These are phyloP conservation scores for Ochlodes sylvanus DNA, from an alignment of 2,888 invertebrate genomes.

Conservation along the genomic window DNA sequence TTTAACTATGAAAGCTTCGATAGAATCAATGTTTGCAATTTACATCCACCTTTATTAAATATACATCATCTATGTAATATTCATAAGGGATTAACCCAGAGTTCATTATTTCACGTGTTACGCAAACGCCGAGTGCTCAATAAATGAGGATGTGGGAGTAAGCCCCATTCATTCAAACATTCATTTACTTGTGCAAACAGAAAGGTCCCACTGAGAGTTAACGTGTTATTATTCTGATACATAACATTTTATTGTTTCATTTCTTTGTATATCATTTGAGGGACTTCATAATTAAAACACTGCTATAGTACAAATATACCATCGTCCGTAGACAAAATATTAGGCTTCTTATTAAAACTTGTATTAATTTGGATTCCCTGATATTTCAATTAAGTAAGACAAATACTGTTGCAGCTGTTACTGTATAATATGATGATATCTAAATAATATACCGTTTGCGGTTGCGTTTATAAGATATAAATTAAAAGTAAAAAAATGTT, in stretches of 20 bases:
- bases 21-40: too few relatives aligned
- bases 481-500: too few relatives aligned
- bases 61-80: neutral
- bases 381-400: too few relatives aligned
- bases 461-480: too few relatives aligned
- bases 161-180: conserved; percentile 8
- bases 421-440: too few relatives aligned
- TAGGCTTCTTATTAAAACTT: too few relatives aligned
- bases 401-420: too few relatives aligned
- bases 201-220: neutral
- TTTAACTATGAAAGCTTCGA: too few relatives aligned
- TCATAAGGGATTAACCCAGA: neutral
- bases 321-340: too few relatives aligned
- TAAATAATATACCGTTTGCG: too few relatives aligned
- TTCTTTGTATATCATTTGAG: neutral
- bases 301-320: too few relatives aligned
- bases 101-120: conserved; percentile 5
- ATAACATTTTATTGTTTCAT: neutral
- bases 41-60: neutral
- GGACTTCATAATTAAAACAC: neutral
- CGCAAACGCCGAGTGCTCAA: conserved; percentile 10
- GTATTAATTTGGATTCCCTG: too few relatives aligned
- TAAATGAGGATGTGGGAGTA: conserved; percentile 13
- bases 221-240: neutral
- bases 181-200: conserved; percentile 7